Evolutionary conservation across 2,888 invertebrate genomes (phyloP).

Genomic region (Oscheius myriophilus): DNA sequence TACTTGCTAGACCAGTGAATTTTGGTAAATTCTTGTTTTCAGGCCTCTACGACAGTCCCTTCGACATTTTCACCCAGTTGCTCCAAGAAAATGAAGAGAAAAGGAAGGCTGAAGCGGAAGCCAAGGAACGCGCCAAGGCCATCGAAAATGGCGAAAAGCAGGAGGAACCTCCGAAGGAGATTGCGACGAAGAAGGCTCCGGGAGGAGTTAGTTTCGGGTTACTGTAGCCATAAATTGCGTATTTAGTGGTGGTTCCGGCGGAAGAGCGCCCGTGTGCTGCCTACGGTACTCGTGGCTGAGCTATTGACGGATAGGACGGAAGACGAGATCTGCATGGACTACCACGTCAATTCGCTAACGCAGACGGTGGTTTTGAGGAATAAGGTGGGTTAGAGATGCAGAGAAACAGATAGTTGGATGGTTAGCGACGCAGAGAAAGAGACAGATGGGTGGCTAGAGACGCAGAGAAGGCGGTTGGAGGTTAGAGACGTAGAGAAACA

Average conservation of each 20-base stretch:
- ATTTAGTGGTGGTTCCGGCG: constrained; percentile 24
- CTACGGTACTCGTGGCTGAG: constrained; percentile 22
- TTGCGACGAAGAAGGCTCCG: neutral
- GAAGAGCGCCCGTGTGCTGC: constrained; percentile 4
- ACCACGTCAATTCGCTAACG: neutral
- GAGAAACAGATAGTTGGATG: neutral
- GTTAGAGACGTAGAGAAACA: neutral
- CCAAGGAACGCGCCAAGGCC: neutral
- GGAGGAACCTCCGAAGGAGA: neutral
- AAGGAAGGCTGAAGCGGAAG: neutral
- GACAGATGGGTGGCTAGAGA: neutral
- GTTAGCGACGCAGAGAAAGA: neutral
- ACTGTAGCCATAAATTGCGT: neutral
- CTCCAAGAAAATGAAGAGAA: neutral
- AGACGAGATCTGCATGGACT: constrained; percentile 10
- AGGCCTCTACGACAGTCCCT: neutral
- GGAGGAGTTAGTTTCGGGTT: neutral
- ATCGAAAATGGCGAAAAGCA: neutral
- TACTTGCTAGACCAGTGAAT: no score
- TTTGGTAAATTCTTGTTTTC: neutral
- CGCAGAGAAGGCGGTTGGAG: neutral
- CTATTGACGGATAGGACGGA: constrained; percentile 16
- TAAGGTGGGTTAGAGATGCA: neutral
- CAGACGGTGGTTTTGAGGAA: constrained; percentile 17
- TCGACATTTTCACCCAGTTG: constrained; percentile 2